Conservation (phyloP, 1,140 invertebrate species). For the Scaptodrosophila lebanonensis region DNA sequence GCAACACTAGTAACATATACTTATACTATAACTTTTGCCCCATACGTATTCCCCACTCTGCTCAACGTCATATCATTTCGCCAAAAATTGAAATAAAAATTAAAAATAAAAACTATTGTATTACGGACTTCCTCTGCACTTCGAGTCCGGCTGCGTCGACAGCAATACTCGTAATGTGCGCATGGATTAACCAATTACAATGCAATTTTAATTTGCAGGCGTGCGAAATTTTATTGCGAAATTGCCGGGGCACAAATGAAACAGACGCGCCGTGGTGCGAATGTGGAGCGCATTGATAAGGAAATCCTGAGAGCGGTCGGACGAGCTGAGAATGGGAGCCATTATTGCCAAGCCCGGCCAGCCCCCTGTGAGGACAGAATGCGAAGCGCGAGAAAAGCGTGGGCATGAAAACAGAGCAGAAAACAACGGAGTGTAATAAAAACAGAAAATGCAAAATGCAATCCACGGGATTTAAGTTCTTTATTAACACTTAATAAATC, state of each 20-base stretch:
- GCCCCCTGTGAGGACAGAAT: conserved; percentile 4
- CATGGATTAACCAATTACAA: conserved; percentile 77
- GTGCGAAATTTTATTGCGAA: conserved; percentile 74
- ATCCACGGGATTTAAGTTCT: conserved; percentile 77
- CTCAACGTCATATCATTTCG: too few relatives aligned
- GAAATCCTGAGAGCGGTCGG: conserved; percentile 49
- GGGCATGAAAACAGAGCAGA: conserved; percentile 5
- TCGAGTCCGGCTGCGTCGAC: conserved; percentile 30
- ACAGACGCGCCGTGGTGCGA: conserved; percentile 55
- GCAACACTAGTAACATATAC: too few relatives aligned
- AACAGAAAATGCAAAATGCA: conserved; percentile 56
- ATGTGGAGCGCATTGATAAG: conserved; percentile 75
- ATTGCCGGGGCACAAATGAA: conserved; percentile 65
- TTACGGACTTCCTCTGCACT: conserved; percentile 50
- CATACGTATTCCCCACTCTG: too few relatives aligned
- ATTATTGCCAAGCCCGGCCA: conserved; percentile 17
- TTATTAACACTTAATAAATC: conserved; percentile 77
- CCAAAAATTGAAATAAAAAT: conserved; percentile 19
- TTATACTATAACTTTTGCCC: too few relatives aligned
- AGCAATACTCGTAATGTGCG: conserved; percentile 61
- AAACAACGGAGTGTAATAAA: conserved; percentile 25
- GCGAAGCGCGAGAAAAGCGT: conserved; percentile 1
- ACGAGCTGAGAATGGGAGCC: not conserved
- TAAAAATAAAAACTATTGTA: conserved; percentile 28
- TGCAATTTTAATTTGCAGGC: conserved; percentile 77